Evolutionary conservation across 1,140 invertebrate species (phyloP).

Genomic region (Drosophila truncata): DNA sequence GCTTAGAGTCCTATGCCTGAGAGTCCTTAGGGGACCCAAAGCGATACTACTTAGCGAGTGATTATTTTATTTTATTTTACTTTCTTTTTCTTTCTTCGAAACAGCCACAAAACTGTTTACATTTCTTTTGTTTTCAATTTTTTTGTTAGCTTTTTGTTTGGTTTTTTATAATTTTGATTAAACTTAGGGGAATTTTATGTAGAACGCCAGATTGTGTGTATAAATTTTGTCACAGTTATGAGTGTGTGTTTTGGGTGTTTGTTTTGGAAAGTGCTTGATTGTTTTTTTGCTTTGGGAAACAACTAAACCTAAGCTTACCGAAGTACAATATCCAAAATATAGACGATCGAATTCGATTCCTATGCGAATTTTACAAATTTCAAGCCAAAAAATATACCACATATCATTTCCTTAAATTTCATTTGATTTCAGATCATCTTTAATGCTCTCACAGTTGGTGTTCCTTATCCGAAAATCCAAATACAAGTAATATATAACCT

Average conservation of each 20-base stretch:
- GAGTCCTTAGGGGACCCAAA: constrained; percentile 50
- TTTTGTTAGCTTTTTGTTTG: background rate
- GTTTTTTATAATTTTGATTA: constrained; percentile 42
- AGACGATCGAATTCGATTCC: constrained; percentile 52
- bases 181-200: constrained; percentile 34
- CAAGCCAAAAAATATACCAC: constrained; percentile 72
- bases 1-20: constrained; percentile 51
- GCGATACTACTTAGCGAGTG: constrained; percentile 62
- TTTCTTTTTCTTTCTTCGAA: constrained; percentile 46
- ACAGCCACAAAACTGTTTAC: constrained; percentile 73
- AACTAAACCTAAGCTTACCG: constrained; percentile 76
- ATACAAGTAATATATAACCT: constrained; percentile 58
- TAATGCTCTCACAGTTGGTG: constrained; percentile 76
- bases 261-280: constrained; percentile 61
- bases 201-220: constrained; percentile 36
- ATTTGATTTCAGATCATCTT: constrained; percentile 62
- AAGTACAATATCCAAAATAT: constrained; percentile 70
- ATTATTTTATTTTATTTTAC: constrained; percentile 41
- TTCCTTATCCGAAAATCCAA: constrained; percentile 62
- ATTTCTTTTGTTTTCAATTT: constrained; percentile 21
- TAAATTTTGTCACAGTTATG: constrained; percentile 76
- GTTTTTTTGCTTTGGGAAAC: constrained; percentile 41
- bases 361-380: constrained; percentile 62
- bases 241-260: constrained; percentile 22
- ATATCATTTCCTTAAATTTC: constrained; percentile 56